phyloP scores from a whole-genome alignment of 2,888 invertebrate species.

The Hofmannophila pseudospretella region DNA sequence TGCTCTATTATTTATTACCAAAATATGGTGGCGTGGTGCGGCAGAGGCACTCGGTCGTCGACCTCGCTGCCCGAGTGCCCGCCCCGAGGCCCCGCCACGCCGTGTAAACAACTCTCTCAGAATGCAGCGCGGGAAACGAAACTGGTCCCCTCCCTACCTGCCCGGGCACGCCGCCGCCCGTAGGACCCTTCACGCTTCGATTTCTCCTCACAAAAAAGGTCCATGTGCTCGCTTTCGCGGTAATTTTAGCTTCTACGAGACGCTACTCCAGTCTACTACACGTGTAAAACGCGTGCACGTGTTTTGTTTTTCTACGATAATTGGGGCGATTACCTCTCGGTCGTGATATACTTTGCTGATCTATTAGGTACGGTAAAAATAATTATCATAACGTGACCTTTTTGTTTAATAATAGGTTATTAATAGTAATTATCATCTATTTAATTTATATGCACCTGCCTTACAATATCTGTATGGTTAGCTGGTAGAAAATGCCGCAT shows the following conservation, averaged over 20 bases:
- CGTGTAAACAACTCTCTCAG: slow-evolving; percentile 54
- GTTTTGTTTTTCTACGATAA: slow-evolving; percentile 9
- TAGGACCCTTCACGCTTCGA: slow-evolving; percentile 5
- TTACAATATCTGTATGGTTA: too few species aligned
- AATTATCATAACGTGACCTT: too few species aligned
- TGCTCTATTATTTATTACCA: slow-evolving; percentile 71
- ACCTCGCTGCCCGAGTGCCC: too few species aligned
- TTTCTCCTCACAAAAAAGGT: slow-evolving; percentile 3
- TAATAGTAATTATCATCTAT: too few species aligned
- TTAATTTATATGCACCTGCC: too few species aligned
- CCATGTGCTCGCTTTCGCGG: slow-evolving; percentile 10
- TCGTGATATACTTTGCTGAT: not conserved
- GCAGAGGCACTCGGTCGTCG: slow-evolving; percentile 57
- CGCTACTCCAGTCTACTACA: slow-evolving; percentile 20
- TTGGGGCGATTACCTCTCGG: slow-evolving; percentile 12
- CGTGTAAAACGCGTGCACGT: slow-evolving; percentile 17
- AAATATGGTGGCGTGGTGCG: slow-evolving; percentile 70
- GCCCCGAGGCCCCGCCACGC: slow-evolving; percentile 40
- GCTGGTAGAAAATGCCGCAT: too few species aligned
- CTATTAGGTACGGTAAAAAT: too few species aligned
- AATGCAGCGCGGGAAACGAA: slow-evolving; percentile 63
- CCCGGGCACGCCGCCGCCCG: slow-evolving; percentile 15
- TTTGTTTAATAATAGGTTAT: too few species aligned
- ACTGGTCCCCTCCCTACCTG: slow-evolving; percentile 41
- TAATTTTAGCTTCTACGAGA: slow-evolving; percentile 18